Evolutionary conservation across 2,113 vertebrate species (phyloP), one percentile per base, ranked within the genome.

Genomic region (Amazona vittata): DNA sequence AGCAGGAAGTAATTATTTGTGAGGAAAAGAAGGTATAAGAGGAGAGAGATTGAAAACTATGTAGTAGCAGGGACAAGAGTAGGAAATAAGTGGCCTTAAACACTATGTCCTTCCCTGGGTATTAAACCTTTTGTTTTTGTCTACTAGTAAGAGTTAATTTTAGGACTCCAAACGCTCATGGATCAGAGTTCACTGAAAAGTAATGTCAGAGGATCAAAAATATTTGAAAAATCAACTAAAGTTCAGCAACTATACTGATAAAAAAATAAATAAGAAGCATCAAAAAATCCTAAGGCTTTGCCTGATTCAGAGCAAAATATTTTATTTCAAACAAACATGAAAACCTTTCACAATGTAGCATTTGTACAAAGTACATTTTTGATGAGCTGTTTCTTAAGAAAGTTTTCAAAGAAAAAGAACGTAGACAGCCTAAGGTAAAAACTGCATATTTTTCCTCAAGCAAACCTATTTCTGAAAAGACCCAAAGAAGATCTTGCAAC

Each of bases 361-460:
- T 28, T 59, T 35, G 29, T 59, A 59, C 33, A 35, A 46, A 75
- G 53, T 18, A 44, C 2, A 52, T 52, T 83, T 89, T n/a, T 73
- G 33, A 89, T 35, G 1, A 67, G 13, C 3, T 46, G 9, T 62
- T 53, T 52, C 3, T 81, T 70, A 12, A 33, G 22, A 76, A 49
- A 6, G 4, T 25, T 64, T 73, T 64, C 22, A 44, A 57, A 74
- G 9, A 4, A 55, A 76, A 55, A 44, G 47, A 39, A 20, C 0
- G 4, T 31, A 46, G 64, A 17, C 6, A 78, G 26, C 11, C 18
- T 65, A 33, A 49, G 2, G 1, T 15, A 50, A 86, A 89, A 62
- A 15, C 10, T 22, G 3, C 10, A 8, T 4, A 4, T 35, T 47
- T 57, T 31, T 9, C 3, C 6, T 6, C 4, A 12, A 25, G n/a